These are phyloP conservation scores for Ennomos fuscantarius DNA, from an alignment of 2,888 invertebrate genomes.

Conservation along the genomic window DNA sequence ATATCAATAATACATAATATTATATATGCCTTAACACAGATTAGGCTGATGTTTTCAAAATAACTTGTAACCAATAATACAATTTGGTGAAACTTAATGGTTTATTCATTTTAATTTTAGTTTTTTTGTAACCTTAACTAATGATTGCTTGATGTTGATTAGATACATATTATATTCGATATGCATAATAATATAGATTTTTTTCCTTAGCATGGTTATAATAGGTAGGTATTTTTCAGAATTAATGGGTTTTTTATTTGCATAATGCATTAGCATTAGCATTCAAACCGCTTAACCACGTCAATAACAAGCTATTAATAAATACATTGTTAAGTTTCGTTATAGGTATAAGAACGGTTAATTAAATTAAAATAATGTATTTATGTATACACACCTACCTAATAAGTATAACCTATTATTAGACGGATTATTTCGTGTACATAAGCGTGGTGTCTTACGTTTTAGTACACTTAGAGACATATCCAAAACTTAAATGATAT, in stretches of 20 bases:
- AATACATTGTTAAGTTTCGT: not conserved
- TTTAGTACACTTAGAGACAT: too few species aligned
- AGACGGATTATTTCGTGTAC: not conserved
- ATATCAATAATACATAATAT: too few species aligned
- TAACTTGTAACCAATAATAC: slow-evolving; percentile 23
- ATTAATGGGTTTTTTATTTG: slow-evolving; percentile 12
- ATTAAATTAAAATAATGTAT: too few species aligned
- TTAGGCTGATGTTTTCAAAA: slow-evolving; percentile 29
- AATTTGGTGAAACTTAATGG: slow-evolving; percentile 30
- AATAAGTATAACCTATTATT: too few species aligned
- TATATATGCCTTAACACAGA: not conserved
- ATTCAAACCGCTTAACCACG: slow-evolving; percentile 12
- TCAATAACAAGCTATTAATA: slow-evolving; percentile 5
- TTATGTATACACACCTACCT: too few species aligned
- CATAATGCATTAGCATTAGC: slow-evolving; percentile 20
- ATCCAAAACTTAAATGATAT: too few species aligned
- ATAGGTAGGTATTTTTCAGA: slow-evolving; percentile 3
- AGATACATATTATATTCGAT: slow-evolving; percentile 7
- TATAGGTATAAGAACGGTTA: not conserved
- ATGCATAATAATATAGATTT: slow-evolving; percentile 1
- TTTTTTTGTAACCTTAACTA: slow-evolving; percentile 16
- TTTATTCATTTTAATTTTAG: slow-evolving; percentile 27
- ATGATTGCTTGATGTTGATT: not conserved
- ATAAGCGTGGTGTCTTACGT: too few species aligned
- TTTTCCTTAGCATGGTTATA: slow-evolving; percentile 8